Base-by-base conservation (phyloP, 2,888 invertebrate genomes). In the Amblyjoppa fuscipennis region DNA sequence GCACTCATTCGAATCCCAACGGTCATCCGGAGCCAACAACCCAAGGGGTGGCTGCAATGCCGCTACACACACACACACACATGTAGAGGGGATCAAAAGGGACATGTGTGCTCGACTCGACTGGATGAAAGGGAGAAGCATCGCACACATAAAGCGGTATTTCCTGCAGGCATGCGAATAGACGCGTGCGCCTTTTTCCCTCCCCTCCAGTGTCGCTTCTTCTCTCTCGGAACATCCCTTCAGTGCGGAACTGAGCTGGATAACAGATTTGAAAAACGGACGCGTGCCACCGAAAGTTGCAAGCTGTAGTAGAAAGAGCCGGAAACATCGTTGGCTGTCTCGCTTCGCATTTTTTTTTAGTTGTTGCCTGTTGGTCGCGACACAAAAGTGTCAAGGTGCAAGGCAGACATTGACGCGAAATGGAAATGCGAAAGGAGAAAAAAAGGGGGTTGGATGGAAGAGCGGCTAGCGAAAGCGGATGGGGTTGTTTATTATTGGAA, bases 221-320 rank as follows among this genome's bases (percentile, higher is more conserved):
- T 51, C 51, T 71, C 73, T 80, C 61, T 53, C 70, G n/a, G 68
- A 80, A 51, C 78, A 84, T 78, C 81, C 70, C 81, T 81, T 83
- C 73, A 49, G 68, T 81, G 88, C 79, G 88, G 70, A 74, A 56
- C 69, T 45, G 75, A n/a, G 70, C 31, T 49, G 56, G 34, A 76
- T 86, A 84, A 85, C 85, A 78, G 85, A 88, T 89, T 88, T 89
- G 81, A 86, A 89, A 90, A 91, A 90, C 88, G 89, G 88, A 89
- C 92, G 91, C 92, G 92, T 92, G 92, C 92, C 91, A 89, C 88
- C 53, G n/a, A 90, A 89, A 89, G 90, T 90, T 84, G 87, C 89
- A 89, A 90, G 90, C 89, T 89, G 89, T 71, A 83, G 82, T 81
- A 71, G 70, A 74, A 70, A 13, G 64, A 61, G 73, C 28, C 59